These are phyloP conservation scores for Alectura lathami DNA, from an alignment of 2,113 vertebrate genomes.

Conservation along the genomic window DNA sequence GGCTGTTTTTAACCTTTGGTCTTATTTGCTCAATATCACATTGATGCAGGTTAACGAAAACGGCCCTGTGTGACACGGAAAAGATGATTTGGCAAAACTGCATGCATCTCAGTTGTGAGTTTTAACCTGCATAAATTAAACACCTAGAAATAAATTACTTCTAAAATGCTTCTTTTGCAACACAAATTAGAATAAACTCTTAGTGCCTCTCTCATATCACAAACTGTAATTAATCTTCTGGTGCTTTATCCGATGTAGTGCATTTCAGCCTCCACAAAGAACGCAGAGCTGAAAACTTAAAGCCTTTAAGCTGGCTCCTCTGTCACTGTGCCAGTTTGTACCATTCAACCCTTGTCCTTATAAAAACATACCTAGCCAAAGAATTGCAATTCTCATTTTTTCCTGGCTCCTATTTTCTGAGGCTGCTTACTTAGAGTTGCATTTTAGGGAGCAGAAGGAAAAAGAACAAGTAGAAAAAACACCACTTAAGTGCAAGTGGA, in stretches of 20 bases:
- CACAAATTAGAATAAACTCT: neutral
- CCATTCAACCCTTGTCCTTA: neutral
- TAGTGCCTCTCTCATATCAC: neutral
- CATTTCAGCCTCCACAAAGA: neutral
- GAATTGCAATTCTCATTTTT: neutral
- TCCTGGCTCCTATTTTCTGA: neutral
- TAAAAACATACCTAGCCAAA: neutral
- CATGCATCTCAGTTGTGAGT: neutral
- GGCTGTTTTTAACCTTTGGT: neutral
- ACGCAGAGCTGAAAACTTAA: neutral
- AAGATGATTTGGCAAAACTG: neutral
- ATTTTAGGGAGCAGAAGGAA: neutral
- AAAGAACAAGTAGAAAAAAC: neutral
- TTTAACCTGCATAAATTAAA: neutral
- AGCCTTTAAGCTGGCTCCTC: neutral
- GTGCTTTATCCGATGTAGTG: neutral
- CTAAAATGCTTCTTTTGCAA: neutral
- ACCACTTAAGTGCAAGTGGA: too few relatives aligned
- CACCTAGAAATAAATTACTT: neutral
- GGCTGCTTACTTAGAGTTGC: neutral
- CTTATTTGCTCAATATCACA: neutral
- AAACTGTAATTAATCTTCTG: neutral
- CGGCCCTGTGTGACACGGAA: neutral
- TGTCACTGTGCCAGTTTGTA: neutral
- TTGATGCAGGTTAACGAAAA: neutral